These are phyloP conservation scores for Pantala flavescens DNA, from an alignment of 1,140 invertebrate genomes.

Conservation along the genomic window DNA sequence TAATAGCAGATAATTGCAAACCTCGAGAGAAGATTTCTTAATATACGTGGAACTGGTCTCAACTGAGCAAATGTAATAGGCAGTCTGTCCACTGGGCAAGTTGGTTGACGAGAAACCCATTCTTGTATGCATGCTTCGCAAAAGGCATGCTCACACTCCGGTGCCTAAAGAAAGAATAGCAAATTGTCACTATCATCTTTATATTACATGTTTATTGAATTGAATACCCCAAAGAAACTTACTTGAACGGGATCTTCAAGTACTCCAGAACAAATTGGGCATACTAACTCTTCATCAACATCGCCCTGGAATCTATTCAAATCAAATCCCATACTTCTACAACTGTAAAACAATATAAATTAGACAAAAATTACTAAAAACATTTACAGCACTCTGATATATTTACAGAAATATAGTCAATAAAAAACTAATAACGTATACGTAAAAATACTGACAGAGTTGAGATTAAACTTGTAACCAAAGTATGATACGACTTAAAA, in stretches of 20 bases:
- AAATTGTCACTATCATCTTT: neutral
- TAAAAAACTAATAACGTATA: neutral
- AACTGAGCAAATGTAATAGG: constrained; percentile 76
- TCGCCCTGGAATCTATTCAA: constrained; percentile 77
- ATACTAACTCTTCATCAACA: constrained; percentile 85
- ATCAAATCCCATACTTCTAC: constrained; percentile 72
- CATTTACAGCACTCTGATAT: neutral
- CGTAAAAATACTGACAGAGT: neutral
- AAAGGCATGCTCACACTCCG: constrained; percentile 91
- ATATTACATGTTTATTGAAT: neutral
- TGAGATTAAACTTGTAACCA: neutral
- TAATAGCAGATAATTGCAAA: constrained; percentile 24
- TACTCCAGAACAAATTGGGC: constrained; percentile 84
- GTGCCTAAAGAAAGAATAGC: constrained; percentile 57
- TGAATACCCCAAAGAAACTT: constrained; percentile 23
- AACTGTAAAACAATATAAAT: neutral
- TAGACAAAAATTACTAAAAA: neutral
- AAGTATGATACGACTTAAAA: neutral
- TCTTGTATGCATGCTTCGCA: constrained; percentile 87
- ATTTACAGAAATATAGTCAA: neutral
- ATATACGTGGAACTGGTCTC: constrained; percentile 80
- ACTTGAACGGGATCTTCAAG: constrained; percentile 85
- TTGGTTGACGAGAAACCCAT: constrained; percentile 85
- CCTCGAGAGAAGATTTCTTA: constrained; percentile 80
- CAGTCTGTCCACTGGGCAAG: constrained; percentile 86